These are phyloP conservation scores for Gavia stellata DNA, from an alignment of 2,113 vertebrate genomes.

Conservation along the genomic window DNA sequence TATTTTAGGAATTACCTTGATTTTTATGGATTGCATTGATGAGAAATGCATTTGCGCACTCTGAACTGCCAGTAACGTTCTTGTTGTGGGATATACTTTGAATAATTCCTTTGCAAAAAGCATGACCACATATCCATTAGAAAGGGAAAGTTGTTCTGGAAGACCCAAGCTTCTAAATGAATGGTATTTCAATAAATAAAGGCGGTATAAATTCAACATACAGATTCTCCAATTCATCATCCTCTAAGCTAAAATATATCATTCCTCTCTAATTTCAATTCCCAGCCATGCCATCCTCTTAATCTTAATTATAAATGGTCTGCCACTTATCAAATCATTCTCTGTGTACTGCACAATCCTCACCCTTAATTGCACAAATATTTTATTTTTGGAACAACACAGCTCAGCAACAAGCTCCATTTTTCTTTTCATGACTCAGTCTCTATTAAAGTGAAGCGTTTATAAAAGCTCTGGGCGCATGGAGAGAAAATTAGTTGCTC, in stretches of 20 bases:
- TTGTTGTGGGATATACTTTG: not conserved
- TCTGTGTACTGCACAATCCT: not conserved
- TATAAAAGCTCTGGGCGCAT: not conserved
- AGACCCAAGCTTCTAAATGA: not conserved
- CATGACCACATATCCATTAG: not conserved
- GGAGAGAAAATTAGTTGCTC: not conserved
- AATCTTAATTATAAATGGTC: constrained; percentile 8
- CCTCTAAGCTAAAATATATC: not conserved
- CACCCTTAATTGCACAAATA: not conserved
- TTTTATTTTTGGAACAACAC: constrained; percentile 24
- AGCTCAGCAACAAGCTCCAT: constrained; percentile 7
- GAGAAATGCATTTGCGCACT: not conserved
- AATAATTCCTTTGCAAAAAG: not conserved
- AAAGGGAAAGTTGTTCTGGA: not conserved
- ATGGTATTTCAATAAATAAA: not conserved
- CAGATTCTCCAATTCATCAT: not conserved
- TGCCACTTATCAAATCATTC: not conserved
- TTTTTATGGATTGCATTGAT: not conserved
- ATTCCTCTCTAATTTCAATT: not conserved
- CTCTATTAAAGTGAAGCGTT: not conserved
- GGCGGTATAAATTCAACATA: not conserved
- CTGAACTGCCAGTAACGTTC: not conserved
- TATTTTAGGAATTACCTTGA: not conserved
- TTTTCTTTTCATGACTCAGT: not conserved
- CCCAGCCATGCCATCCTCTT: not conserved